These are phyloP conservation scores for Drosophila gunungcola DNA, from an alignment of 1,140 invertebrate genomes.

Conservation along the genomic window DNA sequence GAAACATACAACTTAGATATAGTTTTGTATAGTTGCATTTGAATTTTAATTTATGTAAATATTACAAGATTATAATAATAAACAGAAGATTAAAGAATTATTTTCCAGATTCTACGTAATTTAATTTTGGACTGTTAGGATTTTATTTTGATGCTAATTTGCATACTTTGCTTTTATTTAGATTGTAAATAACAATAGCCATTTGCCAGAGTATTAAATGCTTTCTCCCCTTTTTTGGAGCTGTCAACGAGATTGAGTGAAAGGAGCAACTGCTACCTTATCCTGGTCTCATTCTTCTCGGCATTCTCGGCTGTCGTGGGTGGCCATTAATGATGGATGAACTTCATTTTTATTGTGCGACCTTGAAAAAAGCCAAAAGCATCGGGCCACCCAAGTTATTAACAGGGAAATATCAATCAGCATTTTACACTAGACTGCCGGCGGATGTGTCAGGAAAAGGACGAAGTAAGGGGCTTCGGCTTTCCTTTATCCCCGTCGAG, in stretches of 20 bases:
- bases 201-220: constrained; percentile 3
- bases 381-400: constrained; percentile 49
- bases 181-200: not conserved
- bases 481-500: not conserved
- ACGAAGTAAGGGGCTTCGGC: constrained; percentile 2
- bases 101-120: too few species aligned
- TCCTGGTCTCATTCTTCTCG: constrained; percentile 3
- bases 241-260: constrained; percentile 29
- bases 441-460: constrained; percentile 26
- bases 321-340: constrained; percentile 74
- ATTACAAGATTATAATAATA: too few species aligned
- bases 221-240: not conserved
- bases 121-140: too few species aligned
- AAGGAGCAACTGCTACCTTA: not conserved
- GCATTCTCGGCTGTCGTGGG: not conserved
- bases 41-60: too few species aligned
- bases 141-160: too few species aligned
- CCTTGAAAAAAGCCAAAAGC: constrained; percentile 51
- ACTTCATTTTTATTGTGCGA: constrained; percentile 76
- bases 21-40: too few species aligned
- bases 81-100: too few species aligned
- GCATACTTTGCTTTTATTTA: not conserved
- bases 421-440: constrained; percentile 72
- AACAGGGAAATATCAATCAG: constrained; percentile 79
- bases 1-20: too few species aligned